Base-by-base conservation (phyloP, 2,797 vertebrate genomes). In the Cynopterus sphinx region DNA sequence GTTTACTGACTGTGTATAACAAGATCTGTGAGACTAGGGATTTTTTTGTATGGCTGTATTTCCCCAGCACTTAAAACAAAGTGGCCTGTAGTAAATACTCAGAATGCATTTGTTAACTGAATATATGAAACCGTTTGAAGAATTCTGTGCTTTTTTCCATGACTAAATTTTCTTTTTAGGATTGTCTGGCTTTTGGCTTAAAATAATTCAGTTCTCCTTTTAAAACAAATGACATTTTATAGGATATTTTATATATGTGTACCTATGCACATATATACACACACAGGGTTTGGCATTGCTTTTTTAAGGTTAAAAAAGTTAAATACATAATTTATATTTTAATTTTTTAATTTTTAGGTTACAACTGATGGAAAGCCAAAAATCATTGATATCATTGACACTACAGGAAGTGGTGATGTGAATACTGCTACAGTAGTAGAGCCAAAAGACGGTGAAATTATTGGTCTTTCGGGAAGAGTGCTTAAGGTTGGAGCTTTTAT, bases 311-410 rank as follows among this genome's bases (percentile, higher is more conserved):
- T 77, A 70, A 90, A 83, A 70, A 57, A 24, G 49, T 9, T 85
- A 55, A 90, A 70, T 59, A 16, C 86, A 0, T 87, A 75, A 73
- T 65, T 95, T 24, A n/a, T 90, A 36, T 78, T 91, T 87, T 70
- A 78, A 91, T 94, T 90, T 24, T 96, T 96, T 75, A 49, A 36
- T 97, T 98, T 98, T 98, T 90, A 99, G 99, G 98, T 99, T 97
- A 99, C 99, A 93, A 99, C 99, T 74, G 99, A 99, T 92, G 99
- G 99, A 70, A 99, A 99, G 96, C 99, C 99, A 83, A 99, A 99
- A 99, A 99, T 99, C 86, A 92, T 99, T 83, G 99, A 99, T 97
- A 99, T 99, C 97, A 99, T 99, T 55, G 99, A 99, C 95, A 99
- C 99, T 1, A 99, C 99, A 15, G 99, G 99, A 97, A 99, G 99